Evolutionary conservation across 2,888 invertebrate genomes (phyloP).

Genomic region (Willowsia nigromaculata): DNA sequence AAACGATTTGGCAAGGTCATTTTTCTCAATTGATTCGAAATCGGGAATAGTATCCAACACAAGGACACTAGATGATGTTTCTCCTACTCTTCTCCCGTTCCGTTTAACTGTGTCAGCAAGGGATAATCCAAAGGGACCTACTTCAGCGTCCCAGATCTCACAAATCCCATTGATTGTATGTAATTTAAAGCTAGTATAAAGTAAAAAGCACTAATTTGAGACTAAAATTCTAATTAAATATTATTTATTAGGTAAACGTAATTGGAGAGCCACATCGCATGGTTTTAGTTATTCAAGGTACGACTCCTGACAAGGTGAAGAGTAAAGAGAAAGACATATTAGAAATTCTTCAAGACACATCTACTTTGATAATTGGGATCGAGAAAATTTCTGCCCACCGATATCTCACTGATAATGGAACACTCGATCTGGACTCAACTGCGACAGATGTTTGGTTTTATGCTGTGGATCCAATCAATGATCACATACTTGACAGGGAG

Average conservation of each 20-base stretch:
- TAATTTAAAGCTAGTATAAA: background rate
- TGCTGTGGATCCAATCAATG: slow-evolving; percentile 89
- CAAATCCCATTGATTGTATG: slow-evolving; percentile 77
- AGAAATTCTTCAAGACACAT: slow-evolving; percentile 86
- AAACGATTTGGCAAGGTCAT: slow-evolving; percentile 83
- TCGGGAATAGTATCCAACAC: slow-evolving; percentile 89
- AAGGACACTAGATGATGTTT: slow-evolving; percentile 86
- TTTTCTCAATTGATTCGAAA: slow-evolving; percentile 87
- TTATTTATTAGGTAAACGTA: slow-evolving; percentile 85
- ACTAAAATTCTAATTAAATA: background rate
- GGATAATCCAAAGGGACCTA: slow-evolving; percentile 85
- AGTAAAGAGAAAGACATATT: slow-evolving; percentile 83
- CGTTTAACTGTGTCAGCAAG: slow-evolving; percentile 87
- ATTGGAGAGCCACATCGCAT: slow-evolving; percentile 89
- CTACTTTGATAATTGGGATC: slow-evolving; percentile 88
- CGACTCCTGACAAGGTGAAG: slow-evolving; percentile 86
- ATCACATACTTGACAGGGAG: slow-evolving; percentile 87
- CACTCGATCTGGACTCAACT: slow-evolving; percentile 85
- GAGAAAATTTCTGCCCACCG: slow-evolving; percentile 91
- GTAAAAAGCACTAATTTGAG: too few species aligned
- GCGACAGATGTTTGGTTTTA: slow-evolving; percentile 95
- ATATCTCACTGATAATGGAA: slow-evolving; percentile 87
- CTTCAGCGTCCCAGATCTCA: slow-evolving; percentile 75
- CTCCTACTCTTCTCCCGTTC: slow-evolving; percentile 85
- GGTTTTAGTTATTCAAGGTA: slow-evolving; percentile 88